phyloP scores from a whole-genome alignment of 37 sponge, comb jelly and placozoan genomes.

The Diacarnus erythraeanus region DNA sequence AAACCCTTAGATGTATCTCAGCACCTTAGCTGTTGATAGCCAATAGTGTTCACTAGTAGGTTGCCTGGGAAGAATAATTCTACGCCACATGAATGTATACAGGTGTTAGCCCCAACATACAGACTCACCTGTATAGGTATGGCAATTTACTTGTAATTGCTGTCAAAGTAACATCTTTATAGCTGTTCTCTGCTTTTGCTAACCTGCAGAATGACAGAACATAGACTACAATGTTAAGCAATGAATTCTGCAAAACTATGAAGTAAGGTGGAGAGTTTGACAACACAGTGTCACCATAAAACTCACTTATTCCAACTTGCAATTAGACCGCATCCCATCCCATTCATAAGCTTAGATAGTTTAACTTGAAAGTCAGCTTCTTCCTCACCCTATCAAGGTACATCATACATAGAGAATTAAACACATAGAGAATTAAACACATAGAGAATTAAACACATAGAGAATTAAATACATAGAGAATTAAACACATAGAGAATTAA shows the following conservation, averaged over 20 bases:
- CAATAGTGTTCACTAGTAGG: no score
- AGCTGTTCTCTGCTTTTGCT: conserved; percentile 36
- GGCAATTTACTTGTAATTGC: conserved; percentile 59
- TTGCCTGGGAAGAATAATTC: neutral
- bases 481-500: no score
- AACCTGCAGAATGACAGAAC: conserved; percentile 30
- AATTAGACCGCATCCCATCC: conserved; percentile 73
- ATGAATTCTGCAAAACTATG: neutral
- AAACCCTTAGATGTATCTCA: no score
- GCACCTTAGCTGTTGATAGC: no score
- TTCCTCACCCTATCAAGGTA: conserved; percentile 33
- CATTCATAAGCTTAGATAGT: conserved; percentile 72
- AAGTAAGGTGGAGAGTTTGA: no score
- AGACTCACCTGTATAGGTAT: conserved; percentile 54
- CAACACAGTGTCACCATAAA: no score
- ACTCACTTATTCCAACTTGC: conserved; percentile 72
- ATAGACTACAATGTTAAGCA: neutral
- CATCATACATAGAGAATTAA: no score
- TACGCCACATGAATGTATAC: neutral
- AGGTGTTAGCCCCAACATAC: neutral
- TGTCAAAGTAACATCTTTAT: conserved; percentile 12
- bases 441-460: no score
- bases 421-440: no score
- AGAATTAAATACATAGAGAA: no score
- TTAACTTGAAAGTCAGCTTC: conserved; percentile 69